Evolutionary conservation across 2,888 invertebrate species (phyloP).

Genomic region (Aromia moschata): DNA sequence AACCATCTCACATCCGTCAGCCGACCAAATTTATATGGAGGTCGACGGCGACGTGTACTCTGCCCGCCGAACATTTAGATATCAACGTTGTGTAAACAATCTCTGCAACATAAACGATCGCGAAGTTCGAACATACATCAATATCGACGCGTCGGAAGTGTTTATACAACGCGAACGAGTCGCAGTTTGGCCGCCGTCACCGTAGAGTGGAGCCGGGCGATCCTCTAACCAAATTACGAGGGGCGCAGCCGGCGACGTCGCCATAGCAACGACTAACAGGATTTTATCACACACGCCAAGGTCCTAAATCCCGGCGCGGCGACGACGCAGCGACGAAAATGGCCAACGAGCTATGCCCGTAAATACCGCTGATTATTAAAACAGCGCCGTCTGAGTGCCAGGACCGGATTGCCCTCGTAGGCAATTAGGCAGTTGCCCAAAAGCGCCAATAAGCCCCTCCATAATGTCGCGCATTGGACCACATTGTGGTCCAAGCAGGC

Average conservation of each 20-base stretch:
- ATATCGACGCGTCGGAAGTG: conserved; percentile 43
- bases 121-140: conserved; percentile 38
- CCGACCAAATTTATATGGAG: no score
- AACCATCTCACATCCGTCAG: no score
- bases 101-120: conserved; percentile 43
- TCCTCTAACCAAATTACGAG: conserved; percentile 56
- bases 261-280: conserved; percentile 54
- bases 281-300: conserved; percentile 50
- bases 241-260: conserved; percentile 50
- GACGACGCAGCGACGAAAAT: conserved; percentile 38
- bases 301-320: conserved; percentile 35
- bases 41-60: no score
- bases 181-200: conserved; percentile 40
- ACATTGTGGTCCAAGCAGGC: no score
- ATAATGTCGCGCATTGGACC: no score
- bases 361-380: conserved; percentile 42
- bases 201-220: conserved; percentile 43
- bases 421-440: no score
- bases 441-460: no score
- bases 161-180: conserved; percentile 43
- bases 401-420: no score
- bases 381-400: conserved; percentile 43
- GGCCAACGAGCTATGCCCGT: conserved; percentile 33
- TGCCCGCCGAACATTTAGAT: conserved; percentile 36
- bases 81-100: conserved; percentile 47